phyloP scores from a whole-genome alignment of 2,113 vertebrate genomes.

The Mellivora capensis region DNA sequence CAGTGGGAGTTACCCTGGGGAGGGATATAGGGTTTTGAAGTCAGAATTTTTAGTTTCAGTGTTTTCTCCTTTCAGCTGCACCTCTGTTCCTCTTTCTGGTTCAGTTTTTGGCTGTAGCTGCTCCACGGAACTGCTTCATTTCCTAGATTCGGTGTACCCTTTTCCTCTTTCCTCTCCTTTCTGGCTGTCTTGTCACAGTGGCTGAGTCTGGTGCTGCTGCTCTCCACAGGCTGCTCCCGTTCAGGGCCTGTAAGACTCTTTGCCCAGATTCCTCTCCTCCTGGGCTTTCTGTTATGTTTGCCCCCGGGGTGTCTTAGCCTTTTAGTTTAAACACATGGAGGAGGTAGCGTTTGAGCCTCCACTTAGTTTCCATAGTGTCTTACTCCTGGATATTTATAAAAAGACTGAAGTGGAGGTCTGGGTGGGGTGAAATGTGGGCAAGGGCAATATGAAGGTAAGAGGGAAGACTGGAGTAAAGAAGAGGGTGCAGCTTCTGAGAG shows the following conservation, averaged over 20 bases:
- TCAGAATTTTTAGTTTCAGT: background rate
- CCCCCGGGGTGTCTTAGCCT: conserved; percentile 62
- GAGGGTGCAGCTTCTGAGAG: background rate
- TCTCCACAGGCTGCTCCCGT: conserved; percentile 10
- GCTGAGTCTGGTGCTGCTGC: background rate
- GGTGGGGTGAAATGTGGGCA: background rate
- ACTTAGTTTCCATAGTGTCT: background rate
- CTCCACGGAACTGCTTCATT: background rate
- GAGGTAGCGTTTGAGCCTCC: conserved; percentile 34
- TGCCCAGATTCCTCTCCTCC: conserved; percentile 33
- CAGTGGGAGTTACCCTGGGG: background rate
- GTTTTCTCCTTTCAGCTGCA: background rate
- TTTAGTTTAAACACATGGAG: conserved; percentile 65
- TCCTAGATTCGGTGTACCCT: background rate
- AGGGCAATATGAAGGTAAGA: background rate
- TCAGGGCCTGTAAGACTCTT: background rate
- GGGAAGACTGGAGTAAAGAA: background rate
- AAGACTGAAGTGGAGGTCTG: background rate
- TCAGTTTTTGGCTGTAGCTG: background rate
- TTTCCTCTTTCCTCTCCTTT: background rate
- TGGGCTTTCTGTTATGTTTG: conserved; percentile 62
- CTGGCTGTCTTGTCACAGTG: background rate
- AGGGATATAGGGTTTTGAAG: background rate
- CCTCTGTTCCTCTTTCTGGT: background rate
- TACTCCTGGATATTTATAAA: conserved; percentile 48